phyloP scores from a whole-genome alignment of 2,888 invertebrate genomes.

The Lissocephala sabroskyi region DNA sequence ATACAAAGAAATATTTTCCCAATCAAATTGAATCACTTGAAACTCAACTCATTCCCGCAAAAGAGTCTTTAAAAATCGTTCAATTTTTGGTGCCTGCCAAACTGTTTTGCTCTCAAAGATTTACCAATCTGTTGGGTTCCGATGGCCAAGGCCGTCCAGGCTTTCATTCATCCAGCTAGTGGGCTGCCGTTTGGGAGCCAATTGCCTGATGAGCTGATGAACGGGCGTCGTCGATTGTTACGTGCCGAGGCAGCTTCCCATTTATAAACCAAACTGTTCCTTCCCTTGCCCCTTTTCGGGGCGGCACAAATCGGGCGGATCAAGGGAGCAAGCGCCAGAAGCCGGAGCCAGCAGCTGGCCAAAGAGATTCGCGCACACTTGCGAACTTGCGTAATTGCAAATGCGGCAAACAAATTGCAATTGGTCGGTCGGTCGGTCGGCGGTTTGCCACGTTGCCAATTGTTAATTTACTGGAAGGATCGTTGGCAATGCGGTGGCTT shows the following conservation, averaged over 20 bases:
- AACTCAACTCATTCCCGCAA: too few relatives aligned
- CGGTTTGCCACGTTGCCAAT: slow-evolving; percentile 37
- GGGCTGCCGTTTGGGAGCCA: slow-evolving; percentile 3
- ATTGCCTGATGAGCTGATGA: slow-evolving; percentile 27
- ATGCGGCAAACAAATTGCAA: slow-evolving; percentile 44
- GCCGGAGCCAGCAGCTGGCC: slow-evolving; percentile 15
- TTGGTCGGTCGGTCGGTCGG: slow-evolving; percentile 16
- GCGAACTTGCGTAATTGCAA: slow-evolving; percentile 33
- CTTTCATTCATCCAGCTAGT: too few relatives aligned
- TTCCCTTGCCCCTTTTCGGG: background rate
- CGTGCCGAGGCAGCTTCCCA: slow-evolving; percentile 37
- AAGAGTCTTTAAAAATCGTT: too few relatives aligned
- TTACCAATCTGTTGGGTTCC: too few relatives aligned
- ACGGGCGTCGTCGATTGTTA: slow-evolving; percentile 37
- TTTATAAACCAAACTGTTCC: slow-evolving; percentile 25
- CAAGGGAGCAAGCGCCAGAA: background rate
- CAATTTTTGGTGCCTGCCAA: too few relatives aligned
- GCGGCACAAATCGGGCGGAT: too few relatives aligned
- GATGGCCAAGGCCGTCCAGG: slow-evolving; percentile 9
- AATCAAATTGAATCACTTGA: too few relatives aligned
- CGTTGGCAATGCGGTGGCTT: slow-evolving; percentile 9
- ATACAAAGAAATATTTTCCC: too few relatives aligned
- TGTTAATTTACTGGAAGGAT: slow-evolving; percentile 46
- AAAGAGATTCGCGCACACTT: background rate
- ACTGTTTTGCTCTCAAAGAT: too few relatives aligned